Percentiles rank a stretch among this genome's conserved stretches.
Conservation (phyloP, 2,113 vertebrate species). For the Ammospiza caudacuta region DNA sequence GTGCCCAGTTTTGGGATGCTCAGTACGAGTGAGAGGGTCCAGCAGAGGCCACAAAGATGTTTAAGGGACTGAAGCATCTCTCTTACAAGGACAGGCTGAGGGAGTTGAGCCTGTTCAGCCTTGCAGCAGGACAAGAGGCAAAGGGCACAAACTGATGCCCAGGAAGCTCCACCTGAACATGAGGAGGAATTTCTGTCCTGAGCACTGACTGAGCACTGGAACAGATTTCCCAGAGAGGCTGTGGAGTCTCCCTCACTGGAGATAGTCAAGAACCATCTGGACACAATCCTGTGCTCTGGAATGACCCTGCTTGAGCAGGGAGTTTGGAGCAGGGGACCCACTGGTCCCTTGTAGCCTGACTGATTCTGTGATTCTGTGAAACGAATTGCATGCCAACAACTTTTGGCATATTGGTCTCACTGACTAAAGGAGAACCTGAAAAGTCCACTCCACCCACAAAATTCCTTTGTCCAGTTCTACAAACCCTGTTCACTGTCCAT, state of each 20-base stretch:
- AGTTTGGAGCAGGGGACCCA: neutral
- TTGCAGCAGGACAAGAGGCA: neutral
- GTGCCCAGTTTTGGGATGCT: neutral
- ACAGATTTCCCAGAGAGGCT: fast-evolving
- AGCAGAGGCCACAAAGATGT: neutral
- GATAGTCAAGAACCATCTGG: neutral
- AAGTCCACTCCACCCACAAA: neutral
- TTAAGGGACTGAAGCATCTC: no score
- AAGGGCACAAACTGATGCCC: fast-evolving
- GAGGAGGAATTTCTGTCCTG: neutral
- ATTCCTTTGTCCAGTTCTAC: neutral
- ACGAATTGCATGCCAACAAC: neutral
- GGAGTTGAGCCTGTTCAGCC: neutral
- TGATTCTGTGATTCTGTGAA: neutral
- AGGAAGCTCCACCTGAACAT: neutral
- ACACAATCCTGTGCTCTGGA: neutral
- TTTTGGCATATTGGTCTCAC: neutral
- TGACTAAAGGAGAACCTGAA: neutral
- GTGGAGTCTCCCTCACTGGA: neutral
- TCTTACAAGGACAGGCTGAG: neutral
- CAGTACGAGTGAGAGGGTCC: neutral
- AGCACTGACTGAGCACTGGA: fast-evolving
- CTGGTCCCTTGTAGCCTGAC: neutral
- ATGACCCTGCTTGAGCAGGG: neutral
- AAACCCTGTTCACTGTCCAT: neutral